These are phyloP conservation scores for Anarrhichthys ocellatus DNA, from an alignment of 2,113 vertebrate species.

Conservation along the genomic window DNA sequence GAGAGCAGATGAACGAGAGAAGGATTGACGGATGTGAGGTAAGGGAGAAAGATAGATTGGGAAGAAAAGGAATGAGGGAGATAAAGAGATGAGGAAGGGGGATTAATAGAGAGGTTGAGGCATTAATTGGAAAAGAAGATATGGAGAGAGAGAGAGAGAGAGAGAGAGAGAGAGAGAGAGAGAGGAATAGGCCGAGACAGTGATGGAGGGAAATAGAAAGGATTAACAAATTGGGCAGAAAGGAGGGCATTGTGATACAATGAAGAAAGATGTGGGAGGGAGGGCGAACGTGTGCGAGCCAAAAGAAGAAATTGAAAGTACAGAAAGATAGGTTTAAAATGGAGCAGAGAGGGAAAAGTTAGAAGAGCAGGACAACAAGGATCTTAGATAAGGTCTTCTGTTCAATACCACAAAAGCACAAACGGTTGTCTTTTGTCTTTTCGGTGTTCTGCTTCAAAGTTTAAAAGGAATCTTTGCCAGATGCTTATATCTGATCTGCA, in stretches of 20 bases:
- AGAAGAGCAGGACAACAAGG: conserved; percentile 25
- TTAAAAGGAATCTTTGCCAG: conserved; percentile 13
- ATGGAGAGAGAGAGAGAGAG: conserved; percentile 44
- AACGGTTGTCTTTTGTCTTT: conserved; percentile 41
- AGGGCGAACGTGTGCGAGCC: conserved; percentile 27
- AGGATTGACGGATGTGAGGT: conserved; percentile 21
- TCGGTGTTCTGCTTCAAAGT: conserved; percentile 46
- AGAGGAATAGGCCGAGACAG: conserved; percentile 33
- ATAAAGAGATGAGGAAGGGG: conserved; percentile 37
- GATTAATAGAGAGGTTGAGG: conserved; percentile 42
- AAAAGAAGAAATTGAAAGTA: conserved; percentile 20
- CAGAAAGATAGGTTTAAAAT: conserved; percentile 44
- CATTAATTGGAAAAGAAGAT: conserved; percentile 53
- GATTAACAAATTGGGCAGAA: conserved; percentile 42
- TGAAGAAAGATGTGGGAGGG: conserved; percentile 42
- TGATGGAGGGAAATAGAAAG: conserved; percentile 46
- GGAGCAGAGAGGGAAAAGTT: conserved; percentile 38
- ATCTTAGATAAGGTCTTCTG: conserved; percentile 52
- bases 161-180: conserved; percentile 46
- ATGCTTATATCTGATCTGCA: conserved; percentile 28
- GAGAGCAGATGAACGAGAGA: conserved; percentile 26
- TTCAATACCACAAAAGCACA: conserved; percentile 36
- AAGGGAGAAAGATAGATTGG: conserved; percentile 30
- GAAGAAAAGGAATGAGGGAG: conserved; percentile 44
- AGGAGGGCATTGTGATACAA: conserved; percentile 34